Base-by-base conservation (phyloP, 2,797 vertebrate species). In the Propithecus perrieri region DNA sequence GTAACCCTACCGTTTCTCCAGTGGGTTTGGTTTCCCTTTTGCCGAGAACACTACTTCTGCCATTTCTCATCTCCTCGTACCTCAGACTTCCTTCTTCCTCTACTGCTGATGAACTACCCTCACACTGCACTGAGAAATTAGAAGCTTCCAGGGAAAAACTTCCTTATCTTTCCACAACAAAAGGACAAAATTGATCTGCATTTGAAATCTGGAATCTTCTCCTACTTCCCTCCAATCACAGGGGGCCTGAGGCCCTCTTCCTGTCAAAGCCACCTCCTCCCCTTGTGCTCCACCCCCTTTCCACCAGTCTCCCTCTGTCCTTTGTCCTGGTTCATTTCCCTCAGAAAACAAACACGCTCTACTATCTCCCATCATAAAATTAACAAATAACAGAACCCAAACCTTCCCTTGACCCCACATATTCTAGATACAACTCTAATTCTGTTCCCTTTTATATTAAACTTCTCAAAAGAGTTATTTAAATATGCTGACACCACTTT, bases 331-430 rank as follows among this genome's bases (percentile, higher is more conserved):
- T n/a, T 76, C 24, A 87, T 85, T 63, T 81, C 35, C 83, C 35
- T 80, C 22, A 41, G 48, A 30, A 95, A 81, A 69, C 46, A 81
- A 92, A 80, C 33, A 89, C 1, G 3, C 11, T 87, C 46, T 35
- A 84, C 3, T 30, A 65, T 74, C 63, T 85, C 15, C 33, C 5
- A 50, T 80, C 18, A 71, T 46, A 85, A 94, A 92, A 85, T 69
- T 93, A 86, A 88, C 81, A 90, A 55, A 67, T 67, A 91, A 55
- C 33, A 87, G 85, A 94, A 67, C 35, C 22, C 7, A 89, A 96
- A 30, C 20, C 26, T 69, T 95, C 74, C 72, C 57, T 94, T 71
- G 69, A 78, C 4, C 46, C 14, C 41, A 59, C 50, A 41, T 76
- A 74, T 63, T 94, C 41, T 93, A 80, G 59, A 50, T 10, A n/a